These are phyloP conservation scores for Aotus griseimembra DNA, from an alignment of 2,797 vertebrate species.

Conservation along the genomic window DNA sequence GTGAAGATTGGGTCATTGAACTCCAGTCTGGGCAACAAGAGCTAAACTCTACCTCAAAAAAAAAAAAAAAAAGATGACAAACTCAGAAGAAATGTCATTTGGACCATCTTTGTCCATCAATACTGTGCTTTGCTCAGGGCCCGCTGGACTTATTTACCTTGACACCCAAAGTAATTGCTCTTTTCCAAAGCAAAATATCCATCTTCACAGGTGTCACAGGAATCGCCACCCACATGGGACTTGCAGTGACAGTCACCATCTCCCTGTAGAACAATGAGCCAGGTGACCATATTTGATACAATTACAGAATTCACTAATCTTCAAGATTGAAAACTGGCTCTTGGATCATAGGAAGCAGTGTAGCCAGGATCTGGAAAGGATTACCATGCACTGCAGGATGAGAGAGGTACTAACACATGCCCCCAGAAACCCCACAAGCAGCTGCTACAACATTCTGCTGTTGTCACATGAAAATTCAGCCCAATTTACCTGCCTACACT, in stretches of 20 bases:
- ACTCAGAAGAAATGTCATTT: background rate
- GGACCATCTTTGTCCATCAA: background rate
- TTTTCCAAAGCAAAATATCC: conserved; percentile 91
- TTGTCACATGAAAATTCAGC: background rate
- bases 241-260: conserved; percentile 94
- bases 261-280: conserved; percentile 82
- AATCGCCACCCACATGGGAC: conserved; percentile 86
- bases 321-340: background rate
- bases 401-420: background rate
- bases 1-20: no score
- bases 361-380: background rate
- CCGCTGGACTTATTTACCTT: conserved; percentile 85
- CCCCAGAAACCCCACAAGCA: background rate
- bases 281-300: background rate
- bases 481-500: conserved; percentile 92
- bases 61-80: background rate
- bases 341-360: background rate
- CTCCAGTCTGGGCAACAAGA: no score
- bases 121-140: background rate
- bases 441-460: background rate
- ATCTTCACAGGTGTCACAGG: conserved; percentile 91
- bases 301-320: background rate
- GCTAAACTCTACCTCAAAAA: no score
- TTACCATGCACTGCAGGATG: fast-evolving
- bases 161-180: conserved; percentile 94